Evolutionary conservation across 2,113 vertebrate genomes (phyloP).

Genomic region (Muscicapa adusta): DNA sequence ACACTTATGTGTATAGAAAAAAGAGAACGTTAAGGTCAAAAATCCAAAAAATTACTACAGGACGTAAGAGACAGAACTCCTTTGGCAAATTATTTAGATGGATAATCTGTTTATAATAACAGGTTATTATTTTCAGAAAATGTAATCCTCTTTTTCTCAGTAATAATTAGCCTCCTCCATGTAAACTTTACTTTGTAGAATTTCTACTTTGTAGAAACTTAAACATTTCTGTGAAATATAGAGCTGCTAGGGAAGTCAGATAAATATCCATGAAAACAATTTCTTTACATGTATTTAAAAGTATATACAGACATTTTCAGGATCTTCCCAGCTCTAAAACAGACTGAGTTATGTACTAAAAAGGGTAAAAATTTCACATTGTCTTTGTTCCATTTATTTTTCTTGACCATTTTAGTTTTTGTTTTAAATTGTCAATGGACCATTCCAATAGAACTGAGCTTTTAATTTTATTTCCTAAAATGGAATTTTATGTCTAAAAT

Average conservation of each 20-base stretch:
- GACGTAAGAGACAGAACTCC: background rate
- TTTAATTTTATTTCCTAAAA: background rate
- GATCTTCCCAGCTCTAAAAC: background rate
- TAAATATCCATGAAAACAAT: background rate
- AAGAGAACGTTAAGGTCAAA: background rate
- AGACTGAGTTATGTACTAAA: background rate
- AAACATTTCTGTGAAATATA: background rate
- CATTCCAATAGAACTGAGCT: accelerated
- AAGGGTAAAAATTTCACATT: background rate
- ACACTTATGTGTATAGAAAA: background rate
- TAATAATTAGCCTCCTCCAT: background rate
- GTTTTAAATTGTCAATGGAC: background rate
- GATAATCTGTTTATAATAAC: background rate
- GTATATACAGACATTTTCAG: background rate
- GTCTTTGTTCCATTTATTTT: background rate
- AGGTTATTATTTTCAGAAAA: background rate
- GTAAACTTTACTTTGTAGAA: background rate
- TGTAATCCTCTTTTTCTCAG: background rate
- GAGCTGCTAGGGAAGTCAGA: background rate
- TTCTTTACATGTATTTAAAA: background rate
- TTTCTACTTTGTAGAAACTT: background rate
- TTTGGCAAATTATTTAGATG: background rate
- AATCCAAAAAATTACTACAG: background rate
- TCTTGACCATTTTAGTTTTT: background rate
- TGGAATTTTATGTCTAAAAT: background rate